Evolutionary conservation across 2,113 vertebrate genomes (phyloP).

Genomic region (Meleagris gallopavo): DNA sequence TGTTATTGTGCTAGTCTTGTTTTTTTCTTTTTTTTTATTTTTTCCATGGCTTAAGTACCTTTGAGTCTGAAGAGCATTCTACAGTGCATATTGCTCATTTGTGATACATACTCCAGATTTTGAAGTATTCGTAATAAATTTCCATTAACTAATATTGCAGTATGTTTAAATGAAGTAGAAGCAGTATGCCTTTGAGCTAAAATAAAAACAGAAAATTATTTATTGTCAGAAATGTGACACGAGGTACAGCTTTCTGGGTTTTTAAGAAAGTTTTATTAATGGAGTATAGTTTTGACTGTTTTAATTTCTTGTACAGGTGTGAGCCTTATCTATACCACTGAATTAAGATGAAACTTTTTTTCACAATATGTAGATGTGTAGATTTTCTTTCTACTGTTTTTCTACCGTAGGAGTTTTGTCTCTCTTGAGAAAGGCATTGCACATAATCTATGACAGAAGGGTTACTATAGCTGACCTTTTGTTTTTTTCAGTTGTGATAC

Average conservation of each 20-base stretch:
- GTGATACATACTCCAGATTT: background rate
- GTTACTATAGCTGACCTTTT: background rate
- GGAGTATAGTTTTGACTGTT: background rate
- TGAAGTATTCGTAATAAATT: background rate
- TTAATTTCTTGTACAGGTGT: background rate
- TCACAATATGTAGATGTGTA: background rate
- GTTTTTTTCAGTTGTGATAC: background rate
- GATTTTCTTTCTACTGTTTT: background rate
- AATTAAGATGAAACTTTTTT: background rate
- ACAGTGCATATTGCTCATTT: background rate
- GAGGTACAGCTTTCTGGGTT: background rate
- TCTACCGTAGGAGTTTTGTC: background rate
- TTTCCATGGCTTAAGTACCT: background rate
- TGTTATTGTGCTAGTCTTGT: background rate
- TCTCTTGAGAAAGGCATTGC: background rate
- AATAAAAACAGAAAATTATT: background rate
- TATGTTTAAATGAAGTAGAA: background rate
- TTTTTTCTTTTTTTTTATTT: background rate
- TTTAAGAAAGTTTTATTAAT: background rate
- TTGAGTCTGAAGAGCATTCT: background rate
- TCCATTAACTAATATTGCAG: background rate
- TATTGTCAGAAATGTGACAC: background rate
- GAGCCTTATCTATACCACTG: background rate
- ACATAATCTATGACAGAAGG: background rate
- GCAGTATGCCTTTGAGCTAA: background rate